Percentiles rank a stretch among this genome's conserved stretches.
phyloP scores from a whole-genome alignment of 2,113 vertebrate genomes.

The Equus przewalskii region DNA sequence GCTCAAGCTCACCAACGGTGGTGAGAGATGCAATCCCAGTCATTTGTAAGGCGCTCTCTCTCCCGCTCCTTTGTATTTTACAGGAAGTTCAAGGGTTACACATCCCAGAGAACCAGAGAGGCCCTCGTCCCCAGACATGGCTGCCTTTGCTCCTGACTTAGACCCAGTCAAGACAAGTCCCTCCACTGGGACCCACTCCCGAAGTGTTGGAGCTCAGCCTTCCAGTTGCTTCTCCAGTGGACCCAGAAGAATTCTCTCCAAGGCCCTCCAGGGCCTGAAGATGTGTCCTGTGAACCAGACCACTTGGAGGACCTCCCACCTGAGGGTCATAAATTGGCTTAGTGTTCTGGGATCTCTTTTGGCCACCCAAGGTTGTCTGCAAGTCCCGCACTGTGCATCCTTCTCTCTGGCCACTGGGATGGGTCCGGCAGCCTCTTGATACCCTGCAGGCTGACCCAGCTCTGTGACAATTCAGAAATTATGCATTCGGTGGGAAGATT shows the following conservation, averaged over 20 bases:
- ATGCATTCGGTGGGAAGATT: constrained; percentile 91
- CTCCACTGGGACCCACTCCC: background rate
- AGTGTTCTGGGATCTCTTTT: background rate
- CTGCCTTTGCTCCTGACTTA: background rate
- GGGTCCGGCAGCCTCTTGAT: background rate
- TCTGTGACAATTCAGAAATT: constrained; percentile 90
- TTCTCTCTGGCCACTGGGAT: background rate
- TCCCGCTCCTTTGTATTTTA: background rate
- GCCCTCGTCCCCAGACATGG: background rate
- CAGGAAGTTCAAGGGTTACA: background rate
- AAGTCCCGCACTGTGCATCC: background rate
- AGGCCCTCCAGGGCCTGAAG: background rate
- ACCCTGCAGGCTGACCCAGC: constrained; percentile 79
- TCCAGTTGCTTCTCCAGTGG: background rate
- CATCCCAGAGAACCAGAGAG: background rate
- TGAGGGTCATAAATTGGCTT: background rate
- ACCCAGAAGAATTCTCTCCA: background rate
- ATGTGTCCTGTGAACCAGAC: background rate
- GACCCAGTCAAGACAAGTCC: background rate
- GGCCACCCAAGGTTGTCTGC: background rate
- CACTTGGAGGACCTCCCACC: background rate
- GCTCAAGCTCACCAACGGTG: background rate
- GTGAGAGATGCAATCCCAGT: background rate
- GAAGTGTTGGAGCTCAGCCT: background rate
- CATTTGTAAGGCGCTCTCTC: background rate